Base-by-base conservation (phyloP, 2,797 vertebrate species). In the Aotus griseimembra region DNA sequence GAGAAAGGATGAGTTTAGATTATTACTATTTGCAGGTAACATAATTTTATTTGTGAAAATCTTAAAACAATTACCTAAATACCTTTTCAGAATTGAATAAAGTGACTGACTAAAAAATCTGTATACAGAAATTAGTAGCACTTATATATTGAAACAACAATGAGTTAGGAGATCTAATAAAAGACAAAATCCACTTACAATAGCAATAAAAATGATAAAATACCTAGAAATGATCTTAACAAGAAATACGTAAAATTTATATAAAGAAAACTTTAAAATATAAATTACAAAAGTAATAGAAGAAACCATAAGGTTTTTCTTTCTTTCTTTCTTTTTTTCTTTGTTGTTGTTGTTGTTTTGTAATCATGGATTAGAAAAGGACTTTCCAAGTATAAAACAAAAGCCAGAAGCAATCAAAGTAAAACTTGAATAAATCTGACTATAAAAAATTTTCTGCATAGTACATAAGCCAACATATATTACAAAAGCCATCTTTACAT, bases 201-300 rank as follows among this genome's bases (percentile, higher is more conserved):
- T 77, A 87, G 36, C 30, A 89, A 72, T 64, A 75, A 90, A 94
- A 94, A 95, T 90, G 41, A 75, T 85, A 67, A 92, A 97, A 90
- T 79, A 48, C 17, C n/a, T 64, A 90, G 33, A 84, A 92, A 75
- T 70, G 10, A 94, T 83, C 55, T 36, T 77, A 91, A 86, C 15
- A 77, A 83, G 81, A 90, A 92, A 90, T 85, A 17, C 5, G 4
- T 86, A 86, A 93, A 90, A 64, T 77, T 30, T 88, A 58, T 81
- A 64, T 85, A 30, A 88, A 88, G 82, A 88, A 93, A 84, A 76
- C 2, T 76, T 97, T 86, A 84, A 96, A 64, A 82, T 26, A 52
- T n/a, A 84, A 91, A 50, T 93, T 44, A 44, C 67, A 24, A 83
- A 89, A 77, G 10, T 61, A 36, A 2, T 22, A 82, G n/a, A 86